Evolutionary conservation across 1,140 invertebrate genomes (phyloP), one percentile per base, ranked within the genome.

Genomic region (Chrysopa pallens): DNA sequence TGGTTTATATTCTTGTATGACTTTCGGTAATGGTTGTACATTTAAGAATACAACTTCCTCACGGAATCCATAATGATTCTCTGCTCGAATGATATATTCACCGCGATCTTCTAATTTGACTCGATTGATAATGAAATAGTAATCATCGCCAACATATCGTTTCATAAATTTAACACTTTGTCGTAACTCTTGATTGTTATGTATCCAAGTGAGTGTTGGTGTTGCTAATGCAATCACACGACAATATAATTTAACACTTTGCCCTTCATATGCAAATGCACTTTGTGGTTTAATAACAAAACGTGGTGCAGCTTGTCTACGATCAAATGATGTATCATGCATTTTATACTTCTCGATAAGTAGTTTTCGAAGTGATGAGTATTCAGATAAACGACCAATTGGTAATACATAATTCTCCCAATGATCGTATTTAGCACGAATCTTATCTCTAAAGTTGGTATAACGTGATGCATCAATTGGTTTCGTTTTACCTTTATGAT

Each of bases 101-200:
- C 95, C 95, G 56, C 91, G 77, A 60, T 99, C 94, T 48, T 90
- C 85, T 43, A 92, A 61, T 61, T 92, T 96, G 7, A 85, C 83
- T 51, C 95, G 75, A 61, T 96, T 98, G 46, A 99, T 96, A 37
- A 95, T 82, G 58, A 99, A 93, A 53, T 92, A 92, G 59, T 93
- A 98, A 58, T 98, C 91, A 49, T 95, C 90, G 31, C 87, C 89
- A 28, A 78, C 69, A 58, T 98, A 98, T 49, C 93, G 78, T 67
- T 98, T 98, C 93, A 98, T 98, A 63, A 92, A 95, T 64, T 99
- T 99, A 17, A 96, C 91, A 50, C 91, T 95, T 64, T 98, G 95
- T 42, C 84, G 73, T n/a, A 98, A 66, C 54, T 97, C 92, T 49
- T 77, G 71, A 58, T 89, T 90, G 62, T 93, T 92, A 49, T 88